Evolutionary conservation across 2,797 vertebrate genomes (phyloP).

Genomic region (Pseudomugil tenellus): DNA sequence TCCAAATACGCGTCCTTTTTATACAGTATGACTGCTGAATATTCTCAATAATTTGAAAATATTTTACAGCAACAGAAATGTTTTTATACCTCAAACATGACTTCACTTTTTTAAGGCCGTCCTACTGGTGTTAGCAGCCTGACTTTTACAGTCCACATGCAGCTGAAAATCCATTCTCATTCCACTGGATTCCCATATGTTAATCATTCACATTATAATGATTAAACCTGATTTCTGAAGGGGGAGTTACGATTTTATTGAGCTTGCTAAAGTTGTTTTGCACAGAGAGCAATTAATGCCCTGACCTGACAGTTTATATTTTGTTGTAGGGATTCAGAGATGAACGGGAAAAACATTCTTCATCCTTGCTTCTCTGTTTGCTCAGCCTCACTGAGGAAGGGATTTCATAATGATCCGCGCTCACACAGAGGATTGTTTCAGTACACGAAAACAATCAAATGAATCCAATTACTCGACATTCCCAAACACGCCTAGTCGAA

Average conservation of each 20-base stretch:
- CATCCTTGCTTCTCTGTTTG: slow-evolving; percentile 3
- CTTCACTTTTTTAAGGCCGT: slow-evolving; percentile 1
- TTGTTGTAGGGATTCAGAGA: slow-evolving; percentile 45
- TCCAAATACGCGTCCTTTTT: too few relatives aligned
- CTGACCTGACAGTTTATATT: slow-evolving; percentile 57
- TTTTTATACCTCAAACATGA: not conserved
- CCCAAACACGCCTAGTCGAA: slow-evolving; percentile 53
- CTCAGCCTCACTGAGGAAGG: slow-evolving; percentile 45
- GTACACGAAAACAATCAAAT: slow-evolving; percentile 57
- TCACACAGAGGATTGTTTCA: slow-evolving; percentile 57
- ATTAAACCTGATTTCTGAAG: slow-evolving; percentile 38
- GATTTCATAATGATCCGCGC: slow-evolving; percentile 59
- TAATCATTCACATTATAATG: slow-evolving; percentile 69
- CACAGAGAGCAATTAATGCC: slow-evolving; percentile 47
- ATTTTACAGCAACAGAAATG: not conserved
- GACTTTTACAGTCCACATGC: slow-evolving; percentile 26
- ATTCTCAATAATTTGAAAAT: not conserved
- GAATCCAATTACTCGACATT: slow-evolving; percentile 65
- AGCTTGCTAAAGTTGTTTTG: slow-evolving; percentile 60
- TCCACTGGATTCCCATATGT: slow-evolving; percentile 40
- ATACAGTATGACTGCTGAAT: not conserved
- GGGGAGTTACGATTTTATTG: slow-evolving; percentile 61
- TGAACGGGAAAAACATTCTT: slow-evolving; percentile 21
- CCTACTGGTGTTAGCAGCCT: slow-evolving; percentile 17
- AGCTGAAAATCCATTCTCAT: slow-evolving; percentile 24